Percentiles rank a stretch among this genome's conserved stretches.
These are phyloP conservation scores for Xylota segnis DNA, from an alignment of 2,888 invertebrate genomes.

Conservation along the genomic window DNA sequence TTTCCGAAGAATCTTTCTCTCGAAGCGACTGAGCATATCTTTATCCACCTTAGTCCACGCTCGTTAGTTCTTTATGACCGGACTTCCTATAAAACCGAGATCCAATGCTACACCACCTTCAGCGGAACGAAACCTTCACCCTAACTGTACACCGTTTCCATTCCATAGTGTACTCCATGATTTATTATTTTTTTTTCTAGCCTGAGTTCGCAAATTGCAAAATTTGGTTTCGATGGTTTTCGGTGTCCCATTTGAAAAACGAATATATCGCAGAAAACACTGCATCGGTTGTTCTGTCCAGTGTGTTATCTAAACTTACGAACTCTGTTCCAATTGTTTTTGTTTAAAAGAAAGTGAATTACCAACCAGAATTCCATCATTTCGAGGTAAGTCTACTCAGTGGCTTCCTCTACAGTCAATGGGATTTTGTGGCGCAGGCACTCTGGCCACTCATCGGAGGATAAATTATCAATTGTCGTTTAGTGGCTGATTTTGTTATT, in stretches of 20 bases:
- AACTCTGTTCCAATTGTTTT: slow-evolving; percentile 27
- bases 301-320: slow-evolving; percentile 4
- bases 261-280: slow-evolving; percentile 20
- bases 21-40: too few species aligned
- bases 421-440: slow-evolving; percentile 7
- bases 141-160: slow-evolving; percentile 2
- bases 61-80: neutral
- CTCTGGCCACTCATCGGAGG: neutral
- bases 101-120: neutral
- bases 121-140: neutral
- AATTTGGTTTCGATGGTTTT: slow-evolving; percentile 28
- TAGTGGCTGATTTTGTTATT: slow-evolving; percentile 38
- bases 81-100: slow-evolving; percentile 17
- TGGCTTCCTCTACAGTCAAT: neutral
- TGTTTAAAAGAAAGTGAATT: slow-evolving; percentile 20
- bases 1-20: too few species aligned
- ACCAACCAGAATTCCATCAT: slow-evolving; percentile 50
- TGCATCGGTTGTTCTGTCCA: neutral
- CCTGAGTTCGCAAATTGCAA: slow-evolving; percentile 28
- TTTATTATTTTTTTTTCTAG: slow-evolving; percentile 4
- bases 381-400: slow-evolving; percentile 24
- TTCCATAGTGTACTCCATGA: slow-evolving; percentile 13
- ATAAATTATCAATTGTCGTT: slow-evolving; percentile 27
- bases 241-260: slow-evolving; percentile 23
- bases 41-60: too few species aligned